Percentiles rank a stretch among this genome's conserved stretches.
Conservation (phyloP, 2,797 vertebrate genomes). For the Zonotrichia albicollis region DNA sequence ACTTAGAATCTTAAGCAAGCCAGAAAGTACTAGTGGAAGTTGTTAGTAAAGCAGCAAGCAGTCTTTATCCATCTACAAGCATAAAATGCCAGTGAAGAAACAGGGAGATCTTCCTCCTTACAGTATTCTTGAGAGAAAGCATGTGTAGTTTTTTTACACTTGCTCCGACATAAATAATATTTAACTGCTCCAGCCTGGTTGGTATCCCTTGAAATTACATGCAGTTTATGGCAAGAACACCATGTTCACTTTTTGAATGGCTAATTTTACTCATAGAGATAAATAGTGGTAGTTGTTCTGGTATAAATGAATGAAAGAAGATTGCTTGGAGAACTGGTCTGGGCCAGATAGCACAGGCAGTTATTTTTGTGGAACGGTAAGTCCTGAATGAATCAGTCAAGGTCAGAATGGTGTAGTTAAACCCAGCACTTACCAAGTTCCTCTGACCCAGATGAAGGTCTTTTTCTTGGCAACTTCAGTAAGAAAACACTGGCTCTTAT, state of each 20-base stretch:
- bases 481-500: constrained; percentile 4
- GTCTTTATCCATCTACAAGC: neutral
- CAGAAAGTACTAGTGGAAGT: neutral
- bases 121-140: neutral
- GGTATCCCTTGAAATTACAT: neutral
- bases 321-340: neutral
- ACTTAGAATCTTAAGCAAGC: neutral
- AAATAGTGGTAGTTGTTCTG: neutral
- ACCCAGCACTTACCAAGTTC: constrained; percentile 46
- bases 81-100: neutral
- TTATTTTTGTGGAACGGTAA: constrained; percentile 60
- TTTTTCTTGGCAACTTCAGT: constrained; percentile 53
- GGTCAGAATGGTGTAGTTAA: constrained; percentile 47
- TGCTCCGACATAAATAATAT: neutral
- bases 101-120: neutral
- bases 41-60: neutral
- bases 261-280: neutral
- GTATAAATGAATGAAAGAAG: neutral
- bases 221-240: neutral
- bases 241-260: neutral
- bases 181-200: neutral
- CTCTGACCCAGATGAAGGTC: constrained; percentile 7
- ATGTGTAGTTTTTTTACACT: neutral
- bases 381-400: constrained; percentile 46
- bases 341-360: constrained; percentile 46